phyloP scores from a whole-genome alignment of 2,797 vertebrate genomes.

The Pogoniulus pusillus region DNA sequence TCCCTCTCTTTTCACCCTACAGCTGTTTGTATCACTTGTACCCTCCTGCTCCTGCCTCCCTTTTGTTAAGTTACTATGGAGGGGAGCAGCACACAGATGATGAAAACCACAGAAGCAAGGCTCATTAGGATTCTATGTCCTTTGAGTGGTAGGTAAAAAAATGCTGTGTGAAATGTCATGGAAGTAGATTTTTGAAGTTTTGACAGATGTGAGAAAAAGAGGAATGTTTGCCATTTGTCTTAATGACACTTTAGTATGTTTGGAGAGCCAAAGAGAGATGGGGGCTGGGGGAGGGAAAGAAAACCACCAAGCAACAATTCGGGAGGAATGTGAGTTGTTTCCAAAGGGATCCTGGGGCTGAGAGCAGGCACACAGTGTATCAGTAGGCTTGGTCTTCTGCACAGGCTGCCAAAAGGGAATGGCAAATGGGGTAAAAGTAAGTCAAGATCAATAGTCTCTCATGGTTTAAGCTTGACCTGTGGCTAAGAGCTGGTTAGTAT shows the following conservation, averaged over 20 bases:
- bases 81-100: not conserved
- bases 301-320: not conserved
- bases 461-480: not conserved
- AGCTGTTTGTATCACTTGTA: not conserved
- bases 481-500: not conserved
- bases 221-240: constrained; percentile 61
- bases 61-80: constrained; percentile 24
- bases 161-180: constrained; percentile 61
- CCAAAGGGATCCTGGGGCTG: not conserved
- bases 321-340: not conserved
- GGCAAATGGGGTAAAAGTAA: not conserved
- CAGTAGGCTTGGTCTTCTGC: not conserved
- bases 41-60: not conserved
- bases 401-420: not conserved
- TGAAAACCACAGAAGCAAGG: constrained; percentile 34
- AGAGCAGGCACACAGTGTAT: not conserved
- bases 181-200: constrained; percentile 50
- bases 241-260: constrained; percentile 45
- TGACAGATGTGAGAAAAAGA: constrained; percentile 57
- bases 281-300: too few relatives aligned
- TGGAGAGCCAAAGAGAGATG: not conserved
- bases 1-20: not conserved
- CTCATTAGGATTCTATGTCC: constrained; percentile 45
- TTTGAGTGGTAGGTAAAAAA: constrained; percentile 30
- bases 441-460: not conserved